Evolutionary conservation across 1,140 invertebrate species (phyloP).

Genomic region (Ips nitidus): DNA sequence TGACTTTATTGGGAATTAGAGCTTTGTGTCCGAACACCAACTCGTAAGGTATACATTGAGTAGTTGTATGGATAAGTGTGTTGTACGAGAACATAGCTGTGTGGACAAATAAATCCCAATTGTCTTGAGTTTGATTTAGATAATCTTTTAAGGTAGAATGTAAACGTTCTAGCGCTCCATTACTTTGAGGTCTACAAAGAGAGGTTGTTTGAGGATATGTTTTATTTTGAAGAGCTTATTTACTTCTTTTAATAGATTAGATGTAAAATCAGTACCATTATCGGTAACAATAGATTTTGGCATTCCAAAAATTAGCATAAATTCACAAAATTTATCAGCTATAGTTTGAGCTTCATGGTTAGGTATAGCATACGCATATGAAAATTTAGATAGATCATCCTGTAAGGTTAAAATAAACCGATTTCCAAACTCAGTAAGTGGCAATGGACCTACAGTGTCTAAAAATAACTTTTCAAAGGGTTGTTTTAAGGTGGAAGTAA

Average conservation of each 20-base stretch:
- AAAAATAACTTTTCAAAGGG: conserved; percentile 29
- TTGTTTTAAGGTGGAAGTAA: conserved; percentile 42
- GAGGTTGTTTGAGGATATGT: conserved; percentile 37
- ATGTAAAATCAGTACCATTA: conserved; percentile 47
- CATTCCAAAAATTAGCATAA: conserved; percentile 41
- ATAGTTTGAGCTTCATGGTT: conserved; percentile 49
- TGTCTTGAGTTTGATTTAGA: conserved; percentile 49
- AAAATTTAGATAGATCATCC: conserved; percentile 51
- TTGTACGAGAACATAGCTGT: conserved; percentile 52
- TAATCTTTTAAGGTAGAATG: conserved; percentile 52
- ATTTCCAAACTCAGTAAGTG: neutral
- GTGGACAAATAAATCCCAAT: conserved; percentile 50
- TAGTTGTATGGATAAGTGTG: conserved; percentile 42
- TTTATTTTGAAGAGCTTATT: conserved; percentile 44
- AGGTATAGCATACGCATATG: conserved; percentile 43
- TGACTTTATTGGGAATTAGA: conserved; percentile 30
- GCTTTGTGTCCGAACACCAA: conserved; percentile 43
- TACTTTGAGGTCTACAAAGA: conserved; percentile 46
- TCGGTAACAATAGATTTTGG: conserved; percentile 42
- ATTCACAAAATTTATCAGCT: conserved; percentile 38
- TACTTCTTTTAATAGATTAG: conserved; percentile 44
- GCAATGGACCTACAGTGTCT: neutral
- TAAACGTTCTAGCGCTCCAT: conserved; percentile 48
- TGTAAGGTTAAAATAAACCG: conserved; percentile 46
- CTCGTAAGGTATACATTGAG: conserved; percentile 44